These are phyloP conservation scores for Tapera naevia DNA, from an alignment of 2,797 vertebrate genomes.

Conservation along the genomic window DNA sequence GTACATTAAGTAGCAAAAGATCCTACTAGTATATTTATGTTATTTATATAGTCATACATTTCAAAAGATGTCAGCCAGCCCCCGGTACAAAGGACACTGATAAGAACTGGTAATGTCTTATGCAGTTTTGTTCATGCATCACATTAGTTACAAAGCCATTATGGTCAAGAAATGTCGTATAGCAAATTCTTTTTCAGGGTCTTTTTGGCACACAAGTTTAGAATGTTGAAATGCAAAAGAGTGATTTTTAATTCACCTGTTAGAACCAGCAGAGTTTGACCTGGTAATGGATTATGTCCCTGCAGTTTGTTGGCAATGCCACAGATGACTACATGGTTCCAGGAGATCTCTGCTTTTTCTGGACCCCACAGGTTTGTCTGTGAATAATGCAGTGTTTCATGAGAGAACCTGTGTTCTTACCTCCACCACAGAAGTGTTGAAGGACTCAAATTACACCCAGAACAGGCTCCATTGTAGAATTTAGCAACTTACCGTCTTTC, in stretches of 20 bases:
- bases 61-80: not conserved
- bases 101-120: not conserved
- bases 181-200: not conserved
- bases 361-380: not conserved
- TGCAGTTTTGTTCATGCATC: not conserved
- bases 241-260: not conserved
- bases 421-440: not conserved
- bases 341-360: conserved; percentile 23
- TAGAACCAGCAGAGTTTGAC: not conserved
- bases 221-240: not conserved
- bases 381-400: not conserved
- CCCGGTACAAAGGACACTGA: not conserved
- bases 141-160: not conserved
- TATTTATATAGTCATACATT: not conserved
- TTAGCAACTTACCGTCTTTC: not conserved
- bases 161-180: not conserved
- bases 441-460: not conserved
- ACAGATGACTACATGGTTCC: not conserved
- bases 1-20: not conserved
- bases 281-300: not conserved
- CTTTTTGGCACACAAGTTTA: not conserved
- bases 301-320: not conserved
- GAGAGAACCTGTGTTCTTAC: not conserved
- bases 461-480: not conserved
- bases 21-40: not conserved